Percentiles rank a stretch among this genome's conserved stretches.
Evolutionary conservation across 2,113 vertebrate species (phyloP).

Genomic region (Leptobrachium leishanense): DNA sequence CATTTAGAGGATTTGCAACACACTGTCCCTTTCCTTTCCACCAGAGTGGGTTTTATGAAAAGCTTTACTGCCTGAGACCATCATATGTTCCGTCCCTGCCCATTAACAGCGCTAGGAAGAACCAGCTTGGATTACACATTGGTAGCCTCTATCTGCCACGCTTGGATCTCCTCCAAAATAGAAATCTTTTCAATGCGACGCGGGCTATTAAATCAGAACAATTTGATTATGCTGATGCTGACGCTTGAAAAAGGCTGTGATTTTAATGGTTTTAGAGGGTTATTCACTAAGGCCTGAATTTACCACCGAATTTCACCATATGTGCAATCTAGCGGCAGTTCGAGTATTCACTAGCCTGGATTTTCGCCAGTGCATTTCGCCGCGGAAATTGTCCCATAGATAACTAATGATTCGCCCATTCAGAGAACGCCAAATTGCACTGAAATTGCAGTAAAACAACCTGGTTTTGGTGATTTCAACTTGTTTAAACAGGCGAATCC

Average conservation of each 20-base stretch:
- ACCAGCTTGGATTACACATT: background rate
- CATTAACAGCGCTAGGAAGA: background rate
- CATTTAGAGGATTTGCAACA: conserved; percentile 25
- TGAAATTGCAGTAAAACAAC: too few species aligned
- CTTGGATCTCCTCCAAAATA: background rate
- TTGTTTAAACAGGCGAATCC: too few species aligned
- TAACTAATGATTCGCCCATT: too few species aligned
- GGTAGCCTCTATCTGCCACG: background rate
- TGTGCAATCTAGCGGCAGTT: too few species aligned
- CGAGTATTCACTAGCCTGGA: too few species aligned
- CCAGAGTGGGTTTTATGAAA: conserved; percentile 37
- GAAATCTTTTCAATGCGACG: background rate
- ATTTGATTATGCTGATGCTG: background rate
- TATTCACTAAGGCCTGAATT: too few species aligned
- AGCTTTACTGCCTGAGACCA: conserved; percentile 9
- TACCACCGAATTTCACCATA: too few species aligned
- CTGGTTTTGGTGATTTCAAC: too few species aligned
- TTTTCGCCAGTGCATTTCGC: too few species aligned
- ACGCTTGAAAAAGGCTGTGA: background rate
- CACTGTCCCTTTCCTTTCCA: conserved; percentile 10
- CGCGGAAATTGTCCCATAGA: too few species aligned
- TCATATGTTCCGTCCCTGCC: background rate
- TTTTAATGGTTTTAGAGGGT: too few species aligned
- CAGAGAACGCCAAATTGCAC: too few species aligned
- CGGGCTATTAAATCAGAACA: conserved; percentile 6